Conservation (phyloP, 37 sponge, comb jelly and placozoan species). For the Cladorhizidae sp. region DNA sequence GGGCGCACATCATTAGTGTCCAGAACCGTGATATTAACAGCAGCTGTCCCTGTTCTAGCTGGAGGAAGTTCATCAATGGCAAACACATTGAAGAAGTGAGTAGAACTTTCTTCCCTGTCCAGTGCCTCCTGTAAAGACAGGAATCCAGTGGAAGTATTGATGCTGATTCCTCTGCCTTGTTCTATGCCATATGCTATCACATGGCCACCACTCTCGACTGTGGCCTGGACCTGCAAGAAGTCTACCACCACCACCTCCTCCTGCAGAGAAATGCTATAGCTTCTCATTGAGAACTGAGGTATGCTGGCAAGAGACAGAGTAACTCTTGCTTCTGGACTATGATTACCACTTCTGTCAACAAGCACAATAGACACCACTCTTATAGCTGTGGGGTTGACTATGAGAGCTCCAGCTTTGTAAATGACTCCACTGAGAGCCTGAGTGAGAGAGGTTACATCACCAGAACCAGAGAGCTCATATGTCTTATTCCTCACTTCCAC, state of each 20-base stretch:
- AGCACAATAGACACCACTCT: constrained; percentile 43
- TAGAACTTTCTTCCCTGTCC: constrained; percentile 39
- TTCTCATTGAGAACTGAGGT: constrained; percentile 37
- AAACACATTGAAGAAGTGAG: constrained; percentile 51
- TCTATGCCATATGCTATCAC: constrained; percentile 33
- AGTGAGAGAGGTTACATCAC: neutral
- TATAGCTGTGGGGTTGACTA: neutral
- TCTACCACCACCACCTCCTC: constrained; percentile 25
- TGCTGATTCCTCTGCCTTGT: constrained; percentile 28
- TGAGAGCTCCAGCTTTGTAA: constrained; percentile 29
- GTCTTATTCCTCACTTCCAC: neutral
- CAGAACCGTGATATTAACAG: constrained; percentile 58
- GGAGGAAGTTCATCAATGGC: constrained; percentile 72
- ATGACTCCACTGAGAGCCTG: constrained; percentile 21
- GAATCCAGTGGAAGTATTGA: constrained; percentile 36
- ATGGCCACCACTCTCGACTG: constrained; percentile 59
- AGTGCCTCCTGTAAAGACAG: constrained; percentile 42
- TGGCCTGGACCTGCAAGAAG: constrained; percentile 61
- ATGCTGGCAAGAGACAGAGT: constrained; percentile 60
- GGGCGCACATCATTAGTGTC: constrained; percentile 58
- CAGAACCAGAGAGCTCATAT: constrained; percentile 4
- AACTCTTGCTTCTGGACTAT: constrained; percentile 32
- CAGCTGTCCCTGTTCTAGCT: constrained; percentile 71
- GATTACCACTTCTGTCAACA: constrained; percentile 25
- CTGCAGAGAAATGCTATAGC: constrained; percentile 22